A percentile compares a stretch with the other conserved stretches of the same genome.
phyloP scores from a whole-genome alignment of 2,797 vertebrate genomes.

The Peromyscus melanophrys region DNA sequence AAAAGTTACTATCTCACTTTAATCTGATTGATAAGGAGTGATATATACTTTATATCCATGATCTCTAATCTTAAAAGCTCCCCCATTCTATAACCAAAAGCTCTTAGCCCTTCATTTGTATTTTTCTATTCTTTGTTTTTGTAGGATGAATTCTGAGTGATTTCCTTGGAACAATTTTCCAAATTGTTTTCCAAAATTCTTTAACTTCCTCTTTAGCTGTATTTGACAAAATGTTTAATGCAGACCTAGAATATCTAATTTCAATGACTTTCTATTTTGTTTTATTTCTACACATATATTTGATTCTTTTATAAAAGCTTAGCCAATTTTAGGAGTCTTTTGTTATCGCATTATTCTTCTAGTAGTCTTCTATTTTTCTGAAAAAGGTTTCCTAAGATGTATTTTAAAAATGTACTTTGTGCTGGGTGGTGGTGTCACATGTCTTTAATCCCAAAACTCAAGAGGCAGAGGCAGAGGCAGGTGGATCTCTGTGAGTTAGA shows the following conservation, averaged over 20 bases:
- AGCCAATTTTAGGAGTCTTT: not conserved
- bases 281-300: not conserved
- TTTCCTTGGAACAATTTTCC: not conserved
- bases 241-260: not conserved
- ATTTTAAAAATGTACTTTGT: not conserved
- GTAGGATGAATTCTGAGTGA: not conserved
- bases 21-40: not conserved
- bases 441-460: no score
- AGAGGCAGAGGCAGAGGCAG: no score
- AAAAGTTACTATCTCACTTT: not conserved
- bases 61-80: not conserved
- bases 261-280: not conserved
- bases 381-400: not conserved
- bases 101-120: not conserved
- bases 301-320: not conserved
- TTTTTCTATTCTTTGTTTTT: not conserved
- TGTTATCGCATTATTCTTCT: not conserved
- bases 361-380: not conserved
- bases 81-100: not conserved
- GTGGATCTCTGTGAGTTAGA: no score
- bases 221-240: not conserved
- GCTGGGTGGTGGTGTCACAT: no score
- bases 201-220: slow-evolving; percentile 11
- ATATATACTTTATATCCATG: not conserved
- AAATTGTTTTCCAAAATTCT: not conserved